A percentile compares a stretch with the other conserved stretches of the same genome.
phyloP scores from a whole-genome alignment of 2,113 vertebrate species.

The Pteronura brasiliensis region DNA sequence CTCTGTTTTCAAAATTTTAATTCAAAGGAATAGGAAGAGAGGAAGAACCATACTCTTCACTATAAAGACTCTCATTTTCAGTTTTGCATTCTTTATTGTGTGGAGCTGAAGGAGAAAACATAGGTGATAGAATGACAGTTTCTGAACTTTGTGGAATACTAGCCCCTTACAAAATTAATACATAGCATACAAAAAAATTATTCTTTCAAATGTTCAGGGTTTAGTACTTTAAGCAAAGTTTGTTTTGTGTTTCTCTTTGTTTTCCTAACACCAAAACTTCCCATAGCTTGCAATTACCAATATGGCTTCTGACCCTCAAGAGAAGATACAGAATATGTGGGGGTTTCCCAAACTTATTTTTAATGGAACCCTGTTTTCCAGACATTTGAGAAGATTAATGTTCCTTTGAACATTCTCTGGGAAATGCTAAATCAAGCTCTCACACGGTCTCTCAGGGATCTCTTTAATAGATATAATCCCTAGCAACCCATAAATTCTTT shows the following conservation, averaged over 20 bases:
- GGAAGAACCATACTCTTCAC: neutral
- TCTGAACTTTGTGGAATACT: neutral
- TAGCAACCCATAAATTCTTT: neutral
- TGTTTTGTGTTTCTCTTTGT: neutral
- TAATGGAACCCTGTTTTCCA: neutral
- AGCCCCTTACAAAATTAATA: neutral
- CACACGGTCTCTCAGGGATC: neutral
- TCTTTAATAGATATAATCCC: neutral
- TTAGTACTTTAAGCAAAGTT: neutral
- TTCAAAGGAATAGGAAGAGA: neutral
- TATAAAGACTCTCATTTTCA: neutral
- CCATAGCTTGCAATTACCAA: neutral
- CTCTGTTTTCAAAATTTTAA: neutral
- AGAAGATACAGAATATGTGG: neutral
- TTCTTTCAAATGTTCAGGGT: neutral
- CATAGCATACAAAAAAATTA: neutral
- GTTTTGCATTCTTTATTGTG: neutral
- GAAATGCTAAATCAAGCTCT: constrained; percentile 13
- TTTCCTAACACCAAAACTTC: neutral
- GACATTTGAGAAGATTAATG: neutral
- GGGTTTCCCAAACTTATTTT: neutral
- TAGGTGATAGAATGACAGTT: neutral
- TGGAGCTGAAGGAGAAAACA: neutral
- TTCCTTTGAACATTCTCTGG: neutral
- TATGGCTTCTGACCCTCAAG: neutral